phyloP scores from a whole-genome alignment of 2,888 invertebrate genomes.

The Melinopterus prodromus region DNA sequence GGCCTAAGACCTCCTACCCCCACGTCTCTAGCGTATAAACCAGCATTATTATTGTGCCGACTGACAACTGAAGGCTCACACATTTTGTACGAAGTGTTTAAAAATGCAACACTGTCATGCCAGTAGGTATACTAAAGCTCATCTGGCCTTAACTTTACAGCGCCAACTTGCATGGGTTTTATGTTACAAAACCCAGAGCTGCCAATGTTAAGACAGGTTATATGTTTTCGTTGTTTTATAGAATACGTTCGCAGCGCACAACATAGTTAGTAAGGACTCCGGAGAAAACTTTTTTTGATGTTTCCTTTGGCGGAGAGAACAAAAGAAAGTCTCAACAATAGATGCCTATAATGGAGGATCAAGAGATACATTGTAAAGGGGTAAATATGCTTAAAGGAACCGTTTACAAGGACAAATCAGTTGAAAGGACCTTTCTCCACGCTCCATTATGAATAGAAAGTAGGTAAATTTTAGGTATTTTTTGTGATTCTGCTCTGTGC shows the following conservation, averaged over 20 bases:
- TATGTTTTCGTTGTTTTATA: not conserved
- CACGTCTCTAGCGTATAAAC: conserved; percentile 49
- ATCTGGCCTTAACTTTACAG: not conserved
- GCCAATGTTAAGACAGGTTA: not conserved
- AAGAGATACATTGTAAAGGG: not conserved
- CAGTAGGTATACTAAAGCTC: not conserved
- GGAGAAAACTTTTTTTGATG: not conserved
- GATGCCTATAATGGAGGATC: not conserved
- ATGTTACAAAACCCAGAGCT: not conserved
- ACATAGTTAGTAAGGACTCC: not conserved
- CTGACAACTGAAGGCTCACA: conserved; percentile 49
- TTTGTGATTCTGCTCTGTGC: not conserved
- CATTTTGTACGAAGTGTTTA: not conserved
- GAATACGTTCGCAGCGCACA: not conserved
- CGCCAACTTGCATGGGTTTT: not conserved
- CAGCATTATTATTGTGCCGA: conserved; percentile 54
- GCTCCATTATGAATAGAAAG: not conserved
- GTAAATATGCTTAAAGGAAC: not conserved
- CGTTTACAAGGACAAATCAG: not conserved
- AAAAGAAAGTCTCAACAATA: not conserved
- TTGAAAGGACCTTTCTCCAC: not conserved
- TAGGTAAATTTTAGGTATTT: not conserved
- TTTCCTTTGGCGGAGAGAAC: not conserved
- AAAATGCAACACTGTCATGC: not conserved
- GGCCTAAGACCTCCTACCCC: conserved; percentile 8